These are phyloP conservation scores for Oncorhynchus mykiss DNA, from an alignment of 2,113 vertebrate genomes.

Conservation along the genomic window DNA sequence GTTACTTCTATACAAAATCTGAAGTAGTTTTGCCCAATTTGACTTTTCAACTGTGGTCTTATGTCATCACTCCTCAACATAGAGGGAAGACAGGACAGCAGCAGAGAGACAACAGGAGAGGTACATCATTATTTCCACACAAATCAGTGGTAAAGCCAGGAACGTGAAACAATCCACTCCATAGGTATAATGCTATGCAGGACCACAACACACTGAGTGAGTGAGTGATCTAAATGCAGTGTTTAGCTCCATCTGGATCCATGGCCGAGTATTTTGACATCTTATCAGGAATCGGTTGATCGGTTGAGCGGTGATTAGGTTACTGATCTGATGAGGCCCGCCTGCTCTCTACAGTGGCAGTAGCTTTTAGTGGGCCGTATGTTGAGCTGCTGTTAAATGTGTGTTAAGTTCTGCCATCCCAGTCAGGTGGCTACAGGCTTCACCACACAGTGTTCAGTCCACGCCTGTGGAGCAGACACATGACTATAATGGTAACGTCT, in stretches of 20 bases:
- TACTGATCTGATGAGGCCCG: constrained; percentile 21
- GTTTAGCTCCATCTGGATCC: constrained; percentile 20
- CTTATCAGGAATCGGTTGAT: constrained; percentile 27
- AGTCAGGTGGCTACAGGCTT: constrained; percentile 36
- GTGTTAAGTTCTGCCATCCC: constrained; percentile 43
- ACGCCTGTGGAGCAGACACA: constrained; percentile 52
- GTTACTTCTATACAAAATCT: background rate
- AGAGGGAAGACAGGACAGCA: no score
- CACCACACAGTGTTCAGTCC: constrained; percentile 18
- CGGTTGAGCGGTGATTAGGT: constrained; percentile 22
- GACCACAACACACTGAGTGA: constrained; percentile 8
- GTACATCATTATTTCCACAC: constrained; percentile 13
- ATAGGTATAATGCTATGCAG: background rate
- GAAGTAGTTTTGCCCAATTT: no score
- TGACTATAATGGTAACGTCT: constrained; percentile 58
- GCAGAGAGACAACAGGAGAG: constrained; percentile 7
- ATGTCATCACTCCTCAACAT: no score
- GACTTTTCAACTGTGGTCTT: no score
- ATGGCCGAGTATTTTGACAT: constrained; percentile 14
- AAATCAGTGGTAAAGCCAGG: constrained; percentile 22
- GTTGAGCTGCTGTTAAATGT: constrained; percentile 37
- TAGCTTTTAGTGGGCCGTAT: constrained; percentile 22
- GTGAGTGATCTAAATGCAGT: constrained; percentile 15
- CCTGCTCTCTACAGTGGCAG: background rate
- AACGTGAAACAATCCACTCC: constrained; percentile 26